Evolutionary conservation across 2,113 vertebrate species (phyloP), one percentile per base, ranked within the genome.

Genomic region (Pterocles gutturalis): DNA sequence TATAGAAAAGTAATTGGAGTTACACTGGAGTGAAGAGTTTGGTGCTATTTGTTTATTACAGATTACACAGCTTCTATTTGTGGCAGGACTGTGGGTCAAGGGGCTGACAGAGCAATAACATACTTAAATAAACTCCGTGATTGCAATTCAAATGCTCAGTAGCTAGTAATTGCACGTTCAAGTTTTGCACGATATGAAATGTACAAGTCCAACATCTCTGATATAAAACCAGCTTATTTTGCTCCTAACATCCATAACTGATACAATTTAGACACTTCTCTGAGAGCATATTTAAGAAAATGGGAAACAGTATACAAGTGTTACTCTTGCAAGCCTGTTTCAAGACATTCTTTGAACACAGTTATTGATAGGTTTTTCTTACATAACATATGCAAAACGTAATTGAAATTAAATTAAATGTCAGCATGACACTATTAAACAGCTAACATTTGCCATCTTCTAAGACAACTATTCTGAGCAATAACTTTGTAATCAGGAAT

Each of bases 351-450:
- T 98, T 97, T 96, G 92, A 97, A 90, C 92, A 95, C 61, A 46
- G 54, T 96, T 98, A 96, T 91, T 97, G 96, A 97, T 95, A 95
- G 84, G 66, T 95, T 97, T 97, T 92, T 91, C 93, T 97, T 92
- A 90, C 73, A 89, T 97, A 96, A 92, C 91, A 92, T 93, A 94
- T 95, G 95, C 90, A 96, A 97, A 94, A 82, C 92, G 79, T 97
- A 97, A 96, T 96, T 97, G 93, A 96, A 97, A 97, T 97, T 97
- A 93, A 96, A 97, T 97, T 95, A 97, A 97, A 95, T 96, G 83
- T 97, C 87, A 93, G 91, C 92, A 82, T 96, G 94, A 87, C 79
- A 96, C 92, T 92, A 93, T 97, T 96, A 96, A 97, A 96, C 22
- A 94, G 83, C 72, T 78, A 91, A 95, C 96, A 73, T 93, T 90